Conservation (phyloP, 2,888 invertebrate genomes). For the Mechanitis mazaeus region DNA sequence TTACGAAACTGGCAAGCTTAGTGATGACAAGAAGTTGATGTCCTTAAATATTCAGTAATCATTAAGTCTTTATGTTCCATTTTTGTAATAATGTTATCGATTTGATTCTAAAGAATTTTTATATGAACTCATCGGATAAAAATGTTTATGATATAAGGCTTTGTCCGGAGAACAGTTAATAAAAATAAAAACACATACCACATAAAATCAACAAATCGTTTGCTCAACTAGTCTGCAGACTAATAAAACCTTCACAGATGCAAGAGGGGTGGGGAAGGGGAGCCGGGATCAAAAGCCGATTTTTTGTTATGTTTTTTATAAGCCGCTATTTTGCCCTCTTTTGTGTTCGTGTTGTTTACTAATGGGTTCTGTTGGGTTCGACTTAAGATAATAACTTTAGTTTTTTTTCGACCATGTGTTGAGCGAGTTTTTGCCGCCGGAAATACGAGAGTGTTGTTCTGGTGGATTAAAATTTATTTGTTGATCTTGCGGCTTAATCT, state of each 20-base stretch:
- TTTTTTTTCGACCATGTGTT: slow-evolving; percentile 71
- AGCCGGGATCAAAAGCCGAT: slow-evolving; percentile 69
- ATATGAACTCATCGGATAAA: too few species aligned
- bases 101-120: too few species aligned
- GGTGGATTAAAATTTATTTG: slow-evolving; percentile 72
- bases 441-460: slow-evolving; percentile 69
- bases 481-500: slow-evolving; percentile 70
- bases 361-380: slow-evolving; percentile 76
- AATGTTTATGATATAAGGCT: background rate
- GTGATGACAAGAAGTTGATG: slow-evolving; percentile 14
- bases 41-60: slow-evolving; percentile 12
- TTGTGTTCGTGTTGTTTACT: slow-evolving; percentile 76
- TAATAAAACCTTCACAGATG: slow-evolving; percentile 70
- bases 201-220: slow-evolving; percentile 42
- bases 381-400: slow-evolving; percentile 75
- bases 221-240: slow-evolving; percentile 60
- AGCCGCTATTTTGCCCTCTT: slow-evolving; percentile 72
- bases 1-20: slow-evolving; percentile 16
- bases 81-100: slow-evolving; percentile 1
- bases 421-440: slow-evolving; percentile 67
- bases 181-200: slow-evolving; percentile 34
- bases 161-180: slow-evolving; percentile 11
- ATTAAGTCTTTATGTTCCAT: slow-evolving; percentile 6
- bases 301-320: slow-evolving; percentile 70
- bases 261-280: slow-evolving; percentile 69